Conservation (phyloP, 2,113 vertebrate genomes). For the Apodemus speciosus region DNA sequence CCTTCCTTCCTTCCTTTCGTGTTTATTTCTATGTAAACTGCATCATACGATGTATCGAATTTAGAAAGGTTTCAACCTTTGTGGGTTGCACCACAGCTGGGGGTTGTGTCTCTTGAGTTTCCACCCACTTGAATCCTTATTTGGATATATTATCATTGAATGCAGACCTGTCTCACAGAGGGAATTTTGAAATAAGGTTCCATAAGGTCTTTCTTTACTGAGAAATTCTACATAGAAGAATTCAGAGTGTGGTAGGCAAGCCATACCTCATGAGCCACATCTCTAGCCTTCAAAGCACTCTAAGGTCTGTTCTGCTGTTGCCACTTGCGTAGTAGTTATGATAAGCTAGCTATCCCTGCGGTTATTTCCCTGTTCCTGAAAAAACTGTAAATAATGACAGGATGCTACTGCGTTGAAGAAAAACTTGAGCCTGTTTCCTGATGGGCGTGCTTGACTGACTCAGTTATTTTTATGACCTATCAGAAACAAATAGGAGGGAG, state of each 20-base stretch:
- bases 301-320: not conserved
- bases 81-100: not conserved
- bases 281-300: not conserved
- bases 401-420: slow-evolving; percentile 18
- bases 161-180: not conserved
- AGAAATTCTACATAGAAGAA: not conserved
- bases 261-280: not conserved
- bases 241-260: not conserved
- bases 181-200: not conserved
- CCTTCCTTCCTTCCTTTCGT: no score
- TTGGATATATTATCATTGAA: not conserved
- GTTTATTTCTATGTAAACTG: not conserved
- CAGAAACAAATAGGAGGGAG: not conserved
- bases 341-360: not conserved
- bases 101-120: not conserved
- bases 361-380: not conserved
- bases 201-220: not conserved
- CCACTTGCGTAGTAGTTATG: slow-evolving; percentile 6
- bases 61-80: not conserved
- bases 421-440: slow-evolving; percentile 29
- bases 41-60: not conserved
- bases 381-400: slow-evolving; percentile 55
- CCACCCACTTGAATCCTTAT: not conserved
- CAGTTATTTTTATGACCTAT: slow-evolving; percentile 36
- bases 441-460: not conserved